These are phyloP conservation scores for Crossaster papposus DNA, from an alignment of 53 echinoderm and acorn worm species.

Conservation along the genomic window DNA sequence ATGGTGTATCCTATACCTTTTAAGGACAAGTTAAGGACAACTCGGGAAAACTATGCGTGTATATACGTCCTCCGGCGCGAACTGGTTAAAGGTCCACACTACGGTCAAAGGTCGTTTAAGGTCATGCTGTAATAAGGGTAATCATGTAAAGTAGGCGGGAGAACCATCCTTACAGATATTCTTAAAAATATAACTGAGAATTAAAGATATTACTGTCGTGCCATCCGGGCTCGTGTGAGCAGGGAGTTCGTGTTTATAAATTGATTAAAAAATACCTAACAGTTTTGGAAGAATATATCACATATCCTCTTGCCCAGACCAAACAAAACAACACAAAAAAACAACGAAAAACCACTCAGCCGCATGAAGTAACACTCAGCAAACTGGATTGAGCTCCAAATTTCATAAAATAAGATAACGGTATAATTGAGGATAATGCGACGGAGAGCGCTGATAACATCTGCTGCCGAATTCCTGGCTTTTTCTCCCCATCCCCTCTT, in stretches of 20 bases:
- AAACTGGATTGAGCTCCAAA: conserved; percentile 44
- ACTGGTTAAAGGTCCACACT: too few species aligned
- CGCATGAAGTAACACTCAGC: neutral
- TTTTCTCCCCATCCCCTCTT: neutral
- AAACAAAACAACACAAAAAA: too few species aligned
- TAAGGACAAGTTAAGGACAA: too few species aligned
- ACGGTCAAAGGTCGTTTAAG: too few species aligned
- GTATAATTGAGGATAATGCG: conserved; percentile 43
- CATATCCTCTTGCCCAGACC: neutral
- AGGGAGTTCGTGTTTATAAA: neutral
- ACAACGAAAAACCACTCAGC: neutral
- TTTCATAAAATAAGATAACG: conserved; percentile 47
- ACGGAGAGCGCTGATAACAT: conserved; percentile 32
- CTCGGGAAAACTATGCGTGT: too few species aligned
- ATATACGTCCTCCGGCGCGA: too few species aligned
- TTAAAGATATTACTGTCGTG: neutral
- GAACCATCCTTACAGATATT: too few species aligned
- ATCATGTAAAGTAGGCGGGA: too few species aligned
- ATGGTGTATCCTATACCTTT: too few species aligned
- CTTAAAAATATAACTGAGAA: neutral
- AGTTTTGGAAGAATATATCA: conserved; percentile 30
- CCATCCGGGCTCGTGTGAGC: neutral
- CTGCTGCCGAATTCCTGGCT: conserved; percentile 25
- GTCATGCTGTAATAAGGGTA: too few species aligned
- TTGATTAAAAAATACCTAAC: conserved; percentile 36